phyloP scores from a whole-genome alignment of 2,113 vertebrate species.

The Corvus cornix region DNA sequence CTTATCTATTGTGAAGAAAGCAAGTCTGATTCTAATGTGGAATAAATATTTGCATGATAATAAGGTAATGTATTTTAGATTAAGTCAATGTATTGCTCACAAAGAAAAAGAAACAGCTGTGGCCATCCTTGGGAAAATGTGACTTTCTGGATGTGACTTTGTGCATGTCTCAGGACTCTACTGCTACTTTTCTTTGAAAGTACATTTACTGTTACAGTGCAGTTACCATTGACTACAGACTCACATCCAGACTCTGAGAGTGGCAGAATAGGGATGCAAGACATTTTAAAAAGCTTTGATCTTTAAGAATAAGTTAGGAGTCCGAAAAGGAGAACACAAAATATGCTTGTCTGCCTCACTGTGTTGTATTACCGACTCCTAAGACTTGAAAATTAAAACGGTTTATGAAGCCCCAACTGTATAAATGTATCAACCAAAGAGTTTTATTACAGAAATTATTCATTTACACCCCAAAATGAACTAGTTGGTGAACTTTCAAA shows the following conservation, averaged over 20 bases:
- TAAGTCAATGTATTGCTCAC: neutral
- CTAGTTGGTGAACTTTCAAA: neutral
- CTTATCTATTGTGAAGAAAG: constrained; percentile 33
- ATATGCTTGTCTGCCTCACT: neutral
- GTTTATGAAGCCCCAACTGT: neutral
- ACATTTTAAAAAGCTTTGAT: neutral
- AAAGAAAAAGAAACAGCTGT: neutral
- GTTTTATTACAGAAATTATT: neutral
- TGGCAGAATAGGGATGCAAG: neutral
- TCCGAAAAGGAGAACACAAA: neutral
- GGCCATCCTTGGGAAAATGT: neutral
- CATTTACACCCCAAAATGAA: neutral
- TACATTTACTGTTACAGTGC: neutral
- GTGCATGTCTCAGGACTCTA: neutral
- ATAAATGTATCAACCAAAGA: neutral
- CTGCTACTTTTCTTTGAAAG: neutral
- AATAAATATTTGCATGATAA: constrained; percentile 57
- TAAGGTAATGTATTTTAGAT: constrained; percentile 31
- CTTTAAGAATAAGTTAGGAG: neutral
- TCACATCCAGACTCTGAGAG: neutral
- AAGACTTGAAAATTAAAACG: neutral
- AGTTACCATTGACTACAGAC: neutral
- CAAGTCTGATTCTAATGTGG: constrained; percentile 9
- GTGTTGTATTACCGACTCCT: neutral
- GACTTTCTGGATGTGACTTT: constrained; percentile 4